Base-by-base conservation (phyloP, 92 coral and sea anemone genomes). In the Porites evermanni region DNA sequence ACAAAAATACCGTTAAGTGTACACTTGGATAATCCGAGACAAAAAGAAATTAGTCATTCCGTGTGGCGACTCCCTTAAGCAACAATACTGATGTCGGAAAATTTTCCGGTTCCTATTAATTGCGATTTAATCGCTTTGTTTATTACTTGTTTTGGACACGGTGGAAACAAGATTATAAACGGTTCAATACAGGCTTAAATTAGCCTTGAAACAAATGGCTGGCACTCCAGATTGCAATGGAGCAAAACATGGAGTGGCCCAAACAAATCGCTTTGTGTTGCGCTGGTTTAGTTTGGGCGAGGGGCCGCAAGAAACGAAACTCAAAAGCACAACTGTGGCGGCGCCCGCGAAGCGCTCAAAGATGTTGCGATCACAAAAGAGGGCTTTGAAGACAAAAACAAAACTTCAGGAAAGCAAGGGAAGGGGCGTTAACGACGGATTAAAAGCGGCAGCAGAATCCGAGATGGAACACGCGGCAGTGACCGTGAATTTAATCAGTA, bases 381-480 rank as follows among this genome's bases (percentile, higher is more conserved):
- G 52, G 75, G 20, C 87, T 64, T 74, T 81, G 29, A 78, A 56
- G 83, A 80, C 93, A 86, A 90, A 90, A 53, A 80, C 73, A 86
- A 61, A 38, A 68, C 44, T 23, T 14, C 75, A 14, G 50, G 20
- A 77, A 52, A 83, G 24, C 21, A 68, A 14, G 50, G 20, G 77
- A 52, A 83, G 24, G 82, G 81, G 88, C 78, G 82, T 93, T 60
- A 91, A 23, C 77, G 84, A 64, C 79, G 85, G 69, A 56, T 83
- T 82, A 75, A 68, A 70, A 71, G 80, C 60, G 70, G 78, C 7
- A 66, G 75, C 51, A 21, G 69, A 73, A 59, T 73, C 77, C 81
- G 84, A 50, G 66, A 74, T 64, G 71, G 89, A 88, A 78, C 89
- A 86, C 61, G 96, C 98, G 13, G 86, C 98, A 3, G 93, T 95